A percentile compares a stretch with the other conserved stretches of the same genome.
Conservation (phyloP, 2,888 invertebrate species). For the Cynaeus angustus region DNA sequence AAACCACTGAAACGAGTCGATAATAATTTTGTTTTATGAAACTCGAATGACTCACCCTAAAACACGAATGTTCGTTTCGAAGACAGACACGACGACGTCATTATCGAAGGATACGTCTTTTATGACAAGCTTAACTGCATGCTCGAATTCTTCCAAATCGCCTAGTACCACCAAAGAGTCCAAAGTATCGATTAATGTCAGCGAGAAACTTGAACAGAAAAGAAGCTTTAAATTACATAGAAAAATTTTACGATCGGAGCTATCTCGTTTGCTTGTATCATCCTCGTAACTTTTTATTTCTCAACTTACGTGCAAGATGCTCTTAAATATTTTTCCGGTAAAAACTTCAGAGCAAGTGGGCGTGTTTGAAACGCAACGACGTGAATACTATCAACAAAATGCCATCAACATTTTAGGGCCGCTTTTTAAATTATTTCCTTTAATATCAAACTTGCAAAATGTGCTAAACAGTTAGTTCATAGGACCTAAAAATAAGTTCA, state of each 20-base stretch:
- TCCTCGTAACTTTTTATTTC: too few relatives aligned
- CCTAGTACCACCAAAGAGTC: conserved; percentile 95
- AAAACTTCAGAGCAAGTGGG: too few relatives aligned
- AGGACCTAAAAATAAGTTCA: too few relatives aligned
- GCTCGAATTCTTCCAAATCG: conserved; percentile 95
- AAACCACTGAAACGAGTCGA: conserved; percentile 79
- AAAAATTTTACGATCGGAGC: neutral
- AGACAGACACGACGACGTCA: conserved; percentile 96
- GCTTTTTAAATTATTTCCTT: too few relatives aligned
- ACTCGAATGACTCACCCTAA: conserved; percentile 82
- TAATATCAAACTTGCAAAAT: too few relatives aligned
- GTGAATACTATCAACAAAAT: too few relatives aligned
- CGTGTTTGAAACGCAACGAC: too few relatives aligned
- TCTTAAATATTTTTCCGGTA: too few relatives aligned
- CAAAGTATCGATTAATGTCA: conserved; percentile 95
- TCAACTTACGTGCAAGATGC: too few relatives aligned
- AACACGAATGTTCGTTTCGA: conserved; percentile 98
- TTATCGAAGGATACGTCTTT: conserved; percentile 92
- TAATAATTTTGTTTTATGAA: neutral
- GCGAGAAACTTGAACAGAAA: conserved; percentile 86
- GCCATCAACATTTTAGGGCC: too few relatives aligned
- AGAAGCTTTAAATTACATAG: neutral
- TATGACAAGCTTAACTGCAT: conserved; percentile 89
- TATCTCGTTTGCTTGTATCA: too few relatives aligned
- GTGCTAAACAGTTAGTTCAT: too few relatives aligned